Conservation (phyloP, 2,888 invertebrate species). For the Homarus gammarus region DNA sequence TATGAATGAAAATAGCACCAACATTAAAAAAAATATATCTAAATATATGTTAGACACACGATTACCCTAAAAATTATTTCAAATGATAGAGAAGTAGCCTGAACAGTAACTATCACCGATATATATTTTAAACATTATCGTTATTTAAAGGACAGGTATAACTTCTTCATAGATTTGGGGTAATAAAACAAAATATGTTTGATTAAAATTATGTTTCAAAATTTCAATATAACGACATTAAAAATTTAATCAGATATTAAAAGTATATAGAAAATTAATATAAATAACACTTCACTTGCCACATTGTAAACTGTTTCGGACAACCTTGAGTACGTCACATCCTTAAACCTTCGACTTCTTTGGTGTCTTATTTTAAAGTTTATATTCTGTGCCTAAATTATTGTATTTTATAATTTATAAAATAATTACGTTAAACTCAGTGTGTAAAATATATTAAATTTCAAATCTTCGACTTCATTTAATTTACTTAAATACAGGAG, state of each 20-base stretch:
- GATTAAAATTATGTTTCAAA: too few relatives aligned
- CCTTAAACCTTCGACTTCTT: neutral
- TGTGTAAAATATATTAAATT: neutral
- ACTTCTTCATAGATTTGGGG: neutral
- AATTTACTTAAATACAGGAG: neutral
- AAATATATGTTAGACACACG: neutral
- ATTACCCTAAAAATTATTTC: neutral
- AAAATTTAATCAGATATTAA: too few relatives aligned
- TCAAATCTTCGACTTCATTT: neutral
- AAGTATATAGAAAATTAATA: too few relatives aligned
- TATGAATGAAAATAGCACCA: neutral
- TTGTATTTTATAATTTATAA: neutral
- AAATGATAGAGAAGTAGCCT: neutral
- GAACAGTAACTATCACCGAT: neutral
- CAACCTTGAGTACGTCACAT: neutral
- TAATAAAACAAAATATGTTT: constrained; percentile 23
- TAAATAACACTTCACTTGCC: too few relatives aligned
- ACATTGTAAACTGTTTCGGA: constrained; percentile 24
- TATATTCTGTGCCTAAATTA: constrained; percentile 60
- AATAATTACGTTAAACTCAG: neutral
- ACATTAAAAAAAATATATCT: neutral
- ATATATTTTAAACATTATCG: neutral
- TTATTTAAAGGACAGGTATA: neutral
- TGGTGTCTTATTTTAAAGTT: neutral
- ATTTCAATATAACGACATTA: too few relatives aligned